Evolutionary conservation across 1,140 invertebrate genomes (phyloP), one percentile per base, ranked within the genome.

Genomic region (Trigoniulus corallinus): DNA sequence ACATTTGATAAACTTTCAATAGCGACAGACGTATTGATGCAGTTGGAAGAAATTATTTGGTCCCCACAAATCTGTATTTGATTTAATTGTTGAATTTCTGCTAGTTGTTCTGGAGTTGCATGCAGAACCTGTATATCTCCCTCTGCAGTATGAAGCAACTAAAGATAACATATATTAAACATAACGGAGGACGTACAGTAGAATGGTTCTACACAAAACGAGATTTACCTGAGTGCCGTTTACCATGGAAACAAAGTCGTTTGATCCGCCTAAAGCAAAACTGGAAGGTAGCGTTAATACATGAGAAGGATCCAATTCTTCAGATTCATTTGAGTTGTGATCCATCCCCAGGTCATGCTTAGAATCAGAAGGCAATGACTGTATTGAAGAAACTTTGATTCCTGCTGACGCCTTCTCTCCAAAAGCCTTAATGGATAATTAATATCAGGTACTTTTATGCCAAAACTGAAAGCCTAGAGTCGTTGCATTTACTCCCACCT

Each of bases 101-200:
- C 65, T 21, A 67, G 62, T 52, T 67, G 66, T 56, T 67, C 66
- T n/a, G 64, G 64, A 41, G 66, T 67, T 43, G 66, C 66, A 52
- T 67, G 66, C 15, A 67, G 54, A 15, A 67, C 65, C 56, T 67
- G 66, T 22, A 67, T 63, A 49, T 67, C 63, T 23, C 65, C 65
- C 23, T 59, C 10, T 3, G 47, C 7, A 4, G 47, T 49, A 21
- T 49, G 47, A 20, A 49, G 21, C 15, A 49, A 12, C 47, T 49
- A 23, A 18, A n/a, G n/a, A 47, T 22, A 26, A 22, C 23, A 12
- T n/a, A n/a, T n/a, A n/a, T n/a, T n/a, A n/a, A n/a, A n/a, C n/a
- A n/a, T n/a, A n/a, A n/a, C n/a, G n/a, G n/a, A n/a, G n/a, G n/a
- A n/a, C n/a, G n/a, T n/a, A n/a, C n/a, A n/a, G n/a, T n/a, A n/a